A percentile compares a stretch with the other conserved stretches of the same genome.
Evolutionary conservation across 2,113 vertebrate species (phyloP).

Genomic region (Emydocephalus ijimae): DNA sequence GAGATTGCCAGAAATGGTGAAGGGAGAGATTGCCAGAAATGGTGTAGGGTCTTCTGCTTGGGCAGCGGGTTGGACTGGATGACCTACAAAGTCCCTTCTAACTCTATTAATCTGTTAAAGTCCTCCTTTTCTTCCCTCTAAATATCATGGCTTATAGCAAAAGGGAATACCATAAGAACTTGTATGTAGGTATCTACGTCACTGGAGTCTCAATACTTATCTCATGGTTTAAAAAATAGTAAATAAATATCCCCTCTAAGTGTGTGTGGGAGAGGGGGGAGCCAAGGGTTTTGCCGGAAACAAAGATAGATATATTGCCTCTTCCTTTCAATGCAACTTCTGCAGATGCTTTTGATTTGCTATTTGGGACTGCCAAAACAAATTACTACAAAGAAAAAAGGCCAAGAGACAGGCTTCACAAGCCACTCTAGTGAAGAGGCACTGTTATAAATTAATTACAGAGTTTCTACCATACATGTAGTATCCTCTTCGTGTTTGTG

Average conservation of each 20-base stretch:
- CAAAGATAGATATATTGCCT: neutral
- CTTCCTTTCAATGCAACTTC: neutral
- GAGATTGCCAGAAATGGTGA: too few species aligned
- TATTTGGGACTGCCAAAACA: neutral
- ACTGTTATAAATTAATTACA: conserved; percentile 21
- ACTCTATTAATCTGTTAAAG: too few species aligned
- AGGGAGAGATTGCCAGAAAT: too few species aligned
- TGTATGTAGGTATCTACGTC: neutral
- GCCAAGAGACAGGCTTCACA: neutral
- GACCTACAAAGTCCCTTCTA: too few species aligned
- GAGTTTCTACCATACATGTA: conserved; percentile 4
- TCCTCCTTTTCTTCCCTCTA: neutral
- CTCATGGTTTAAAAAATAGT: neutral
- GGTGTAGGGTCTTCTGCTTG: too few species aligned
- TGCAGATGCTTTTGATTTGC: neutral
- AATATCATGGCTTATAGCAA: neutral
- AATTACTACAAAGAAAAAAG: neutral
- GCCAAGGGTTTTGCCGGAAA: neutral
- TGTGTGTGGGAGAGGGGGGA: neutral
- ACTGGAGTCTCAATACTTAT: neutral
- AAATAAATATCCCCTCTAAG: neutral
- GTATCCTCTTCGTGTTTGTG: neutral
- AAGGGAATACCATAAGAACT: neutral
- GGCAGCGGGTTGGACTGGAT: too few species aligned
- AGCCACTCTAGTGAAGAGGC: neutral